These are phyloP conservation scores for Orthosia incerta DNA, from an alignment of 2,888 invertebrate species.

Conservation along the genomic window DNA sequence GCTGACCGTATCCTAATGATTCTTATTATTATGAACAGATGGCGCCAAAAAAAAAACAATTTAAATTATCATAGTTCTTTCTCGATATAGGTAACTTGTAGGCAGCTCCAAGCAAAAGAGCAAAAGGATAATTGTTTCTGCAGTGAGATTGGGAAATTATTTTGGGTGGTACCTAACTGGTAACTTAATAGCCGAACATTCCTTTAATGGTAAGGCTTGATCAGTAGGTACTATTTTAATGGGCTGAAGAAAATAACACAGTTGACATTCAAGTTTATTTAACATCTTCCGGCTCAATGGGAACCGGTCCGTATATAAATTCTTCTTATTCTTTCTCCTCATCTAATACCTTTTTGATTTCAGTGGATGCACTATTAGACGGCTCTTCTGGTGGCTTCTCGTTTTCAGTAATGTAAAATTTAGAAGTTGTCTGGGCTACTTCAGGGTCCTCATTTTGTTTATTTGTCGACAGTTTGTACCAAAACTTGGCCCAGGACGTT, in stretches of 20 bases:
- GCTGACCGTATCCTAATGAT: not conserved
- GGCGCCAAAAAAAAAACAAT: not conserved
- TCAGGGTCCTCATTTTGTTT: conserved; percentile 97
- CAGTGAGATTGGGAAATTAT: not conserved
- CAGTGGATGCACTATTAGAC: not conserved
- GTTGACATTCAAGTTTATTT: conserved; percentile 17
- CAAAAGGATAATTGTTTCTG: not conserved
- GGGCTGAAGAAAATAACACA: not conserved
- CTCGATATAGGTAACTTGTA: not conserved
- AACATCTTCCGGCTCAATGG: not conserved
- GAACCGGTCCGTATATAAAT: not conserved
- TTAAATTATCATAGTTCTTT: not conserved
- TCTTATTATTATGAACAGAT: not conserved
- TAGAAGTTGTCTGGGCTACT: conserved; percentile 95
- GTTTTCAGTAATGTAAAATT: not conserved
- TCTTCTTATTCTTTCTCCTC: not conserved
- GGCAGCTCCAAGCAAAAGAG: not conserved
- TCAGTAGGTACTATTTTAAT: not conserved
- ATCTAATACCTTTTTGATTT: not conserved
- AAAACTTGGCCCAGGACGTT: conserved; percentile 94
- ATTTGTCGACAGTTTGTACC: conserved; percentile 95
- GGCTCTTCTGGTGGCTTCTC: conserved; percentile 12
- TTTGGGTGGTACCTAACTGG: not conserved
- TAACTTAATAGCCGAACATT: not conserved
- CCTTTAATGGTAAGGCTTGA: not conserved